Percentiles rank a stretch among this genome's conserved stretches.
Conservation (phyloP, 2,888 invertebrate genomes). For the Stictocephala bisonia region DNA sequence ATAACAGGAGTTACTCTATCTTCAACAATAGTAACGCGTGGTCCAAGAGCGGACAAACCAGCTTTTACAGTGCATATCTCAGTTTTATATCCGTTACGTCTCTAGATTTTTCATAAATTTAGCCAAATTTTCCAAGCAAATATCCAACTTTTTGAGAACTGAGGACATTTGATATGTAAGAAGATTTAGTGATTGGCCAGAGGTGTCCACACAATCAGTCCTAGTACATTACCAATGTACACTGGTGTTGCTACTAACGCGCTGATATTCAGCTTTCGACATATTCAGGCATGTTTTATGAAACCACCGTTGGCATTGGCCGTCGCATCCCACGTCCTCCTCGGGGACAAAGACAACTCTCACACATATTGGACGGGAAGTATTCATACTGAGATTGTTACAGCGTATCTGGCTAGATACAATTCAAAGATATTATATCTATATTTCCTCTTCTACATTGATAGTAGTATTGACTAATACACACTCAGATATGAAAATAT, state of each 20-base stretch:
- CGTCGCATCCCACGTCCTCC: background rate
- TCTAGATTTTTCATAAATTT: background rate
- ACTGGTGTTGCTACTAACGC: background rate
- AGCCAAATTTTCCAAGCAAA: background rate
- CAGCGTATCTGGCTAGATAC: too few species aligned
- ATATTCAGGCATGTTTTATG: background rate
- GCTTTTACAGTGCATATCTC: background rate
- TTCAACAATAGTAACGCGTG: background rate
- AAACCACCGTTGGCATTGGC: background rate
- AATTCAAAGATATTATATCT: too few species aligned
- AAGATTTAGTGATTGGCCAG: background rate
- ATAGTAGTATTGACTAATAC: too few species aligned
- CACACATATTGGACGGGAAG: too few species aligned
- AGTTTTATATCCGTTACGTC: background rate
- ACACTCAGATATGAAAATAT: too few species aligned
- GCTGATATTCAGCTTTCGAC: background rate
- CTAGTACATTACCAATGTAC: background rate
- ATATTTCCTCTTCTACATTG: too few species aligned
- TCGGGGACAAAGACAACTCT: too few species aligned
- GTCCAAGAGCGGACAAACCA: background rate
- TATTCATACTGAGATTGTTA: too few species aligned
- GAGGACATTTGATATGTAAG: background rate
- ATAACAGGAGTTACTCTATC: background rate
- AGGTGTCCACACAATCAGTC: background rate
- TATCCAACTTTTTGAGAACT: background rate